Evolutionary conservation across 2,113 vertebrate genomes (phyloP), one percentile per base, ranked within the genome.

Genomic region (Proterorhinus semilunaris): DNA sequence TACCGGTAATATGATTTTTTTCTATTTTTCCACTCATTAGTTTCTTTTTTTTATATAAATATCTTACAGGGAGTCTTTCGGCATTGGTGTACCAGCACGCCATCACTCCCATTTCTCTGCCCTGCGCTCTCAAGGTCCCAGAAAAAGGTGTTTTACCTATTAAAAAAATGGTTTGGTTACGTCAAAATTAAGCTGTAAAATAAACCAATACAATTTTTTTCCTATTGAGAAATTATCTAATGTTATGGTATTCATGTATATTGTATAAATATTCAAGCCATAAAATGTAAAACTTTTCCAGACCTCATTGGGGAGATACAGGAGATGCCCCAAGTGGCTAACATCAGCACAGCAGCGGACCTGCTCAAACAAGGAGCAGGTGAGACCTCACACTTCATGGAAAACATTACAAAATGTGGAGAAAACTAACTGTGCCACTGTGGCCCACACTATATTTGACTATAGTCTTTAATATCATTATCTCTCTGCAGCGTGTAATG

Each of bases 21-120:
- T 16, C 10, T 9, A 16, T 4, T n/a, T 44, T 45, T 61, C 45
- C 13, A 42, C 16, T 16, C 6, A 4, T 8, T 61, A 0, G 49
- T 1, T 13, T 13, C 1, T 6, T 55, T 12, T 70, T 62, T 47
- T 0, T 69, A 48, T 81, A n/a, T n/a, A n/a, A n/a, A n/a, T n/a
- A 16, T 83, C 8, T 69, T 79, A 44, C 86, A 98, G 95, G 95
- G 76, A 97, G 95, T 89, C 90, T 97, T 10, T 95, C 95, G 3
- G 95, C 96, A 6, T 81, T 97, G 66, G 96, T 97, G 63, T 97
- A 95, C 74, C 96, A 97, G 62, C 96, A 97, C 81, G 93, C 94
- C 48, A 96, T 96, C 87, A 95, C 92, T 3, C 94, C 96, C 8
- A 95, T 96, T 77, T 96, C 95, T 59, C 81, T 98, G 78, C 96